Percentiles rank a stretch among this genome's conserved stretches.
These are phyloP conservation scores for Pholis gunnellus DNA, from an alignment of 2,113 vertebrate species.

Conservation along the genomic window DNA sequence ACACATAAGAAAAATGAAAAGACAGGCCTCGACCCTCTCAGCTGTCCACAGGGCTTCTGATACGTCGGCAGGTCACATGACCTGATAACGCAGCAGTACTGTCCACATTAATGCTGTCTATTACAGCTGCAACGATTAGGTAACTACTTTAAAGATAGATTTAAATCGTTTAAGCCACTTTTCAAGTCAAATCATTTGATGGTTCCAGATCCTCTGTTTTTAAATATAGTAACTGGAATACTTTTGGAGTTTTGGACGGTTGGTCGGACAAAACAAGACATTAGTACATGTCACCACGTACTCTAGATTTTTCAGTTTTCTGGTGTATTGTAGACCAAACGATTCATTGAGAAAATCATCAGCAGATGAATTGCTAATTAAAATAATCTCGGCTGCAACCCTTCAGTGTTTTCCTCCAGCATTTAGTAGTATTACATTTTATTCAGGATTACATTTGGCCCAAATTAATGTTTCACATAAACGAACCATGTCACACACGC, in stretches of 20 bases:
- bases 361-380: not conserved
- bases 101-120: too few species aligned
- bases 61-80: not conserved
- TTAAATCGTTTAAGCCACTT: not conserved
- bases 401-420: not conserved
- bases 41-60: not conserved
- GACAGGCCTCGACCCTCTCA: not conserved
- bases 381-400: not conserved
- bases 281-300: too few species aligned
- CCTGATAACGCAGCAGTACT: not conserved
- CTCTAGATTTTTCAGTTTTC: too few species aligned
- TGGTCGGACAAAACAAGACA: too few species aligned
- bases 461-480: not conserved
- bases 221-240: not conserved
- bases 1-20: conserved; percentile 11
- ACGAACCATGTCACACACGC: not conserved
- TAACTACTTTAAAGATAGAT: not conserved
- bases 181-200: not conserved
- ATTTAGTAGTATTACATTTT: not conserved
- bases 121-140: not conserved
- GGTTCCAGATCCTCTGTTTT: not conserved
- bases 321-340: not conserved
- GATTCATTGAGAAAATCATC: not conserved
- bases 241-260: too few species aligned
- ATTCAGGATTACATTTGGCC: not conserved